Conservation (phyloP, 2,113 vertebrate species). For the Suricata suricatta region DNA sequence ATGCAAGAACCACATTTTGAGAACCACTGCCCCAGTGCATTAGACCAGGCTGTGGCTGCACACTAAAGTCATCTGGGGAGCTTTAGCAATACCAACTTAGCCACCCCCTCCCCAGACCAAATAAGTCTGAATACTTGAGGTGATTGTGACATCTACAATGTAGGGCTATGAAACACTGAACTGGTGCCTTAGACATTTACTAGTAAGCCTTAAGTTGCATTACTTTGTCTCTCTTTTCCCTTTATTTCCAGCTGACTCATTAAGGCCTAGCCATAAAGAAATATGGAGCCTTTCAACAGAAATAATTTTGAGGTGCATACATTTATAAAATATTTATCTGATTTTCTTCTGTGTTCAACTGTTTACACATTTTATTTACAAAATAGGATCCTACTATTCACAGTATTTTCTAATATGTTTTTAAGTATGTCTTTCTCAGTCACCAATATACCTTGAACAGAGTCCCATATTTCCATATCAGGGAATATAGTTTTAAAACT, state of each 20-base stretch:
- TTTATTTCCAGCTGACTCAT: background rate
- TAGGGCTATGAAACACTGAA: background rate
- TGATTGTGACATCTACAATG: background rate
- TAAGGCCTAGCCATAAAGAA: background rate
- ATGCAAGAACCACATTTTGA: background rate
- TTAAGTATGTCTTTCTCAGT: background rate
- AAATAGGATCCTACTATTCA: background rate
- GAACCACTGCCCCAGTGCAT: background rate
- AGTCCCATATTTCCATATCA: background rate
- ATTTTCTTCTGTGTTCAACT: background rate
- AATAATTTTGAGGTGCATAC: slow-evolving; percentile 30
- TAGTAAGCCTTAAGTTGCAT: background rate
- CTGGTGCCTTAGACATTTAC: background rate
- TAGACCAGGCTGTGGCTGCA: background rate
- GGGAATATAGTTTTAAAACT: background rate
- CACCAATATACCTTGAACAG: background rate
- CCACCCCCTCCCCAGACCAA: background rate
- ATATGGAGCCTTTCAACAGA: background rate
- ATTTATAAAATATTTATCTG: background rate
- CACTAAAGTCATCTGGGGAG: background rate
- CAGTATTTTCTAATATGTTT: background rate
- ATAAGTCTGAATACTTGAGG: background rate
- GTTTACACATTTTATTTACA: background rate
- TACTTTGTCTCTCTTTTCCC: background rate
- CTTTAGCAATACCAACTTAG: background rate